Evolutionary conservation across 2,888 invertebrate species (phyloP), one percentile per base, ranked within the genome.

Genomic region (Drosophila mimetica): DNA sequence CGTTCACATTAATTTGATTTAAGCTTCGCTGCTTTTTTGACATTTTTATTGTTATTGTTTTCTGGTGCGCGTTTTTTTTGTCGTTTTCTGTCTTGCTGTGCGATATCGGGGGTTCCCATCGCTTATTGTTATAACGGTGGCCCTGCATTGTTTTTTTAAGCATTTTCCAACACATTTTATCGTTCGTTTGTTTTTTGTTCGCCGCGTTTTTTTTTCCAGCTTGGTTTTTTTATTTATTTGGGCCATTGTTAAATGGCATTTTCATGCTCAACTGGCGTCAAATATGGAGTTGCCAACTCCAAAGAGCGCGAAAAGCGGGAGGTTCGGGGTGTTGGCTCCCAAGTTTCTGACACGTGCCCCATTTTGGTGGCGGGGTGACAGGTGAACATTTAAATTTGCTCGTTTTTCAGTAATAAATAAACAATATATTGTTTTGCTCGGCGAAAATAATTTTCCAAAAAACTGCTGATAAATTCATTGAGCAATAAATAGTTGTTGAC

Each of bases 11-110:
- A 84, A 88, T 88, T 88, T 84, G 83, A 84, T 84, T 88, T 85
- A 88, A 80, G 77, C 88, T 54, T 75, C 74, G 87, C 70, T 87
- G 82, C 72, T 74, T 76, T 88, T 86, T 78, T 88, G 88, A 88
- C 83, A 86, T 88, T 88, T 88, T 84, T 88, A 88, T 84, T 84
- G 88, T 86, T 83, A 82, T 87, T 85, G 79, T 85, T 80, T 70
- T 82, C 61, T 82, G 51, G 63, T 65, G 28, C 20, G 67, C 64
- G n/a, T n/a, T n/a, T 72, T 72, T 86, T 85, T 88, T 82, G 74
- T 77, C 77, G 64, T 86, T 83, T 82, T 59, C 37, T 71, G 44
- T 53, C 63, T 65, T 34, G 59, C 60, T 77, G 61, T 64, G 75
- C 70, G 76, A 61, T 78, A 78, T 79, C 79, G 61, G 81, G 75